phyloP scores from a whole-genome alignment of 1,140 invertebrate species.

The Argopecten irradians region DNA sequence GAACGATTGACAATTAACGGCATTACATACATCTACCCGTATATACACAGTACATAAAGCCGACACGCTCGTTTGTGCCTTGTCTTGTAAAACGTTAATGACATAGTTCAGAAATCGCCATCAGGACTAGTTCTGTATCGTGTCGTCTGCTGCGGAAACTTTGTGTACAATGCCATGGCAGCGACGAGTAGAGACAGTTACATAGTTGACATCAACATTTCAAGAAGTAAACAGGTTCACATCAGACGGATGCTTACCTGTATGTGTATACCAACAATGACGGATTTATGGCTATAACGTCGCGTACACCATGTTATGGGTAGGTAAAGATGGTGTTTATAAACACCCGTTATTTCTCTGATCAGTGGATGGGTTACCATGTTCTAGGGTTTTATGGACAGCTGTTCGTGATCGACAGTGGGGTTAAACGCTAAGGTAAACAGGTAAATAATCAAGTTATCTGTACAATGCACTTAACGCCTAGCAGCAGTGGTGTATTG shows the following conservation, averaged over 20 bases:
- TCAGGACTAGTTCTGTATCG: neutral
- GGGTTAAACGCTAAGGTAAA: no score
- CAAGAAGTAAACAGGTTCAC: neutral
- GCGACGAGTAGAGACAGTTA: neutral
- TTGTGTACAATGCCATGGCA: neutral
- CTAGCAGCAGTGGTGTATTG: no score
- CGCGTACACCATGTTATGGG: neutral
- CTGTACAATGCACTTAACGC: no score
- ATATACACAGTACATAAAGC: neutral
- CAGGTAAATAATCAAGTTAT: no score
- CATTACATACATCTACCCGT: neutral
- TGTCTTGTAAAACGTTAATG: neutral
- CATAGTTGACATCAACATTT: neutral
- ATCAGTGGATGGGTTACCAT: no score
- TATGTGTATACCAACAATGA: neutral
- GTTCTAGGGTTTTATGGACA: no score
- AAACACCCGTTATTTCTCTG: no score
- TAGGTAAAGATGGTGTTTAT: neutral
- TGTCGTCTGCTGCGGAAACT: neutral
- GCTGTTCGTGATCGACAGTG: no score
- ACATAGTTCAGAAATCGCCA: neutral
- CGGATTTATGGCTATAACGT: neutral
- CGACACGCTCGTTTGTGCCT: neutral
- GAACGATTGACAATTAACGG: neutral
- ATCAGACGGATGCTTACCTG: neutral